These are phyloP conservation scores for Eulemur coronatus DNA, from an alignment of 2,797 vertebrate genomes.

Conservation along the genomic window DNA sequence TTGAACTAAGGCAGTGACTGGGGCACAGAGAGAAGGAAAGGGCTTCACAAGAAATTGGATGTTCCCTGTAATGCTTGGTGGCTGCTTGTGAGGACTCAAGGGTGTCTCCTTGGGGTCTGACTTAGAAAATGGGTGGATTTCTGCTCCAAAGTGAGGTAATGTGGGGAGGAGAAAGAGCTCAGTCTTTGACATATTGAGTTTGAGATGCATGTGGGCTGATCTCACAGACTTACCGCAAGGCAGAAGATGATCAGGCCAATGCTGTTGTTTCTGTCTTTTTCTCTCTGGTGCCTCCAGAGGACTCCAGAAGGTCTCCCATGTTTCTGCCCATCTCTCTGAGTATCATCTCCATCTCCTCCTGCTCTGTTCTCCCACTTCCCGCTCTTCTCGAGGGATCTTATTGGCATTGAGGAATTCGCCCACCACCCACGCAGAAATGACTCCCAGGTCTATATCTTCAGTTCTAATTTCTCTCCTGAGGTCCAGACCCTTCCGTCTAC, in stretches of 20 bases:
- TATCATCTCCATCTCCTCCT: not conserved
- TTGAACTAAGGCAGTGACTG: not conserved
- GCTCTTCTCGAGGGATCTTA: not conserved
- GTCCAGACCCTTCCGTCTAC: not conserved
- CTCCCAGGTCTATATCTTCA: not conserved
- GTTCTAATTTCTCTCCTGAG: not conserved
- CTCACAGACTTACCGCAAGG: not conserved
- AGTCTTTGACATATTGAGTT: not conserved
- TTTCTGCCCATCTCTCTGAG: not conserved
- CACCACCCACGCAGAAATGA: not conserved
- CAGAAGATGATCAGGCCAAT: not conserved
- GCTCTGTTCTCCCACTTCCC: not conserved
- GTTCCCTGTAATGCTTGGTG: not conserved
- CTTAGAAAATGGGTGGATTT: not conserved
- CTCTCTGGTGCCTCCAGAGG: not conserved
- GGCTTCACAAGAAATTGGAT: not conserved
- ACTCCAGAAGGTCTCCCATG: not conserved
- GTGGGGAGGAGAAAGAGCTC: not conserved
- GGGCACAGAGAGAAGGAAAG: not conserved
- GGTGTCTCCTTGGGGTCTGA: not conserved
- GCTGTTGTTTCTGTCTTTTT: not conserved
- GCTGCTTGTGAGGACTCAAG: not conserved
- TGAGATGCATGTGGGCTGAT: not conserved
- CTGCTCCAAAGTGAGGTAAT: not conserved
- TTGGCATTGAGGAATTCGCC: not conserved